Evolutionary conservation across 2,797 vertebrate genomes (phyloP), one percentile per base, ranked within the genome.

Genomic region (Mormyrus hasselquistii): DNA sequence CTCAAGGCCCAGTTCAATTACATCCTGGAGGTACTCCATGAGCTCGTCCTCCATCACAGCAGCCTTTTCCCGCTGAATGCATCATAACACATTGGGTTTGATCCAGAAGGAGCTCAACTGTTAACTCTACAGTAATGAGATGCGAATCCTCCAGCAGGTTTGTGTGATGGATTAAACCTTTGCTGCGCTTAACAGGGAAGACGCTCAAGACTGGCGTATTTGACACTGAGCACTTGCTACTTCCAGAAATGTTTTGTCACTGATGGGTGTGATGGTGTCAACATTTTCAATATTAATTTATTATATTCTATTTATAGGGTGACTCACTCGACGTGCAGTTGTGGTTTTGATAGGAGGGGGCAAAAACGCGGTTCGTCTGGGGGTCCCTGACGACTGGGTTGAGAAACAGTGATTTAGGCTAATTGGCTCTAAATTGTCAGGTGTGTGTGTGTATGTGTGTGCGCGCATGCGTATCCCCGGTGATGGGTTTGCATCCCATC

Each of bases 1-100:
- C 96, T 98, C 86, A 98, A 98, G 93, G 97, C 96, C 55, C 97
- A 98, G 90, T 98, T 98, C 94, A 98, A 98, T 93, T 96, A 97
- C 90, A 97, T 98, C 73, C 93, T 98, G 34, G 98, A 98, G 97
- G 97, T 97, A 90, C 90, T 34, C 1, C 55, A 12, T 44, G 4
- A 44, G 38, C 14, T n/a, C 14, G 0, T 3, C 3, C 19, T 16
- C 19, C 41, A 2, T 41, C 12, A 49, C 41, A 84, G 14, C 44
- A 47, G 44, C 76, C 76, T 44, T 49, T 82, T 44, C 34, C 76
- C 76, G 1, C 38, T 82, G 14, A 76, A 76, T 41, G 1, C 73
- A 76, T 44, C 34, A 19, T 19, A 19, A 44, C 73, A 5, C 25
- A 6, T 8, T 44, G 73, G 73, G 73, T 19, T 41, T 41, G 73